phyloP scores from a whole-genome alignment of 2,888 invertebrate species.

The Cantharis rufa region DNA sequence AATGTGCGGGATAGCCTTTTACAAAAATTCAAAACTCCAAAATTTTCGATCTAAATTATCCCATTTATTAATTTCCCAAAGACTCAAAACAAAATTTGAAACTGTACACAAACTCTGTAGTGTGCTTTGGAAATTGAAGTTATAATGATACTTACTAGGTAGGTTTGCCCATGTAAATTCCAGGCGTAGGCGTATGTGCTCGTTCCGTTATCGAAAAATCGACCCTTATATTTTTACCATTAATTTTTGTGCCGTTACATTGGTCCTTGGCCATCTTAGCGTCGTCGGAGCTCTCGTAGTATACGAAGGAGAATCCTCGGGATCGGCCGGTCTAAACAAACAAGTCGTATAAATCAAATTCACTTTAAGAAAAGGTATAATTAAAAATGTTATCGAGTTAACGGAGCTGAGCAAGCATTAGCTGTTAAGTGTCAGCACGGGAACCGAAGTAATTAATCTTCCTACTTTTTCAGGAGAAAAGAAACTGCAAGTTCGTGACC shows the following conservation, averaged over 20 bases:
- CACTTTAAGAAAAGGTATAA: neutral
- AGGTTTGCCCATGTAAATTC: constrained; percentile 95
- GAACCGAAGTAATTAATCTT: constrained; percentile 38
- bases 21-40: neutral
- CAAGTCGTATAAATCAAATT: neutral
- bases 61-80: neutral
- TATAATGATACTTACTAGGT: constrained; percentile 65
- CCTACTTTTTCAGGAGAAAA: constrained; percentile 48
- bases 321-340: constrained; percentile 81
- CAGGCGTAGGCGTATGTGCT: constrained; percentile 96
- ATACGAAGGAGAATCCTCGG: constrained; percentile 95
- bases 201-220: constrained; percentile 95
- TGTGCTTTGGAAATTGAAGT: neutral
- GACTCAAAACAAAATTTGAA: neutral
- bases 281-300: constrained; percentile 85
- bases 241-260: constrained; percentile 92
- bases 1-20: neutral
- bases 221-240: constrained; percentile 89
- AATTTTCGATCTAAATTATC: neutral
- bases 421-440: constrained; percentile 42
- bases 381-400: constrained; percentile 39
- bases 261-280: constrained; percentile 93
- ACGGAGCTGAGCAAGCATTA: constrained; percentile 44
- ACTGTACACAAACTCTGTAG: neutral
- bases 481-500: constrained; percentile 37